Percentiles rank a stretch among this genome's conserved stretches.
Conservation (phyloP, 2,888 invertebrate species). For the Latheticus oryzae region DNA sequence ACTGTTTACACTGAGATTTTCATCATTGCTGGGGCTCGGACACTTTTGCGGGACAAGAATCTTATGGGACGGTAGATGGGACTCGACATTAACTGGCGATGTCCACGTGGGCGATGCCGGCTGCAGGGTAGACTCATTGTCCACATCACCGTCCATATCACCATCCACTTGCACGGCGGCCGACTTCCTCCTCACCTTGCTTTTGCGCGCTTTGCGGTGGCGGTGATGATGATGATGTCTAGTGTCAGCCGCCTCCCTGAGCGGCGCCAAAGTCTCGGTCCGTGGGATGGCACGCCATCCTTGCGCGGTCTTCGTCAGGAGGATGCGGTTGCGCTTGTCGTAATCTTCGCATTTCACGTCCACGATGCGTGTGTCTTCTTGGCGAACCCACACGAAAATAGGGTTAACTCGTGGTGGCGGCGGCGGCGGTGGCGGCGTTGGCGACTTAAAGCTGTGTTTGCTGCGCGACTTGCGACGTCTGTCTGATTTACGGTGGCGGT, state of each 20-base stretch:
- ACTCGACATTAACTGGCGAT: conserved; percentile 70
- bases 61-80: conserved; percentile 73
- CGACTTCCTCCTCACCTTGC: conserved; percentile 59
- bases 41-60: conserved; percentile 68
- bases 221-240: conserved; percentile 66
- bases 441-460: conserved; percentile 48
- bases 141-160: conserved; percentile 48
- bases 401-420: conserved; percentile 78
- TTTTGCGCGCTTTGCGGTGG: conserved; percentile 53
- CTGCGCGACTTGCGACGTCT: conserved; percentile 60
- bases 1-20: conserved; percentile 62
- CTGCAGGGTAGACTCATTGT: no score
- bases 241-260: conserved; percentile 65
- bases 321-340: conserved; percentile 86
- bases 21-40: conserved; percentile 50
- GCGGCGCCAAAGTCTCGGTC: conserved; percentile 72
- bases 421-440: conserved; percentile 56
- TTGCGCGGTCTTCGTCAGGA: conserved; percentile 81
- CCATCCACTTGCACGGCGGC: conserved; percentile 61
- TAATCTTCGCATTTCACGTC: conserved; percentile 90
- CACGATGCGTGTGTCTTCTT: conserved; percentile 82
- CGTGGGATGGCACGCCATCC: conserved; percentile 88
- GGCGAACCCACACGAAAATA: conserved; percentile 87
- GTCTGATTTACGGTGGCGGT: conserved; percentile 67
- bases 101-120: conserved; percentile 59